Percentiles rank a stretch among this genome's conserved stretches.
Conservation (phyloP, 1,140 invertebrate species). For the Platorchestia sp. region DNA sequence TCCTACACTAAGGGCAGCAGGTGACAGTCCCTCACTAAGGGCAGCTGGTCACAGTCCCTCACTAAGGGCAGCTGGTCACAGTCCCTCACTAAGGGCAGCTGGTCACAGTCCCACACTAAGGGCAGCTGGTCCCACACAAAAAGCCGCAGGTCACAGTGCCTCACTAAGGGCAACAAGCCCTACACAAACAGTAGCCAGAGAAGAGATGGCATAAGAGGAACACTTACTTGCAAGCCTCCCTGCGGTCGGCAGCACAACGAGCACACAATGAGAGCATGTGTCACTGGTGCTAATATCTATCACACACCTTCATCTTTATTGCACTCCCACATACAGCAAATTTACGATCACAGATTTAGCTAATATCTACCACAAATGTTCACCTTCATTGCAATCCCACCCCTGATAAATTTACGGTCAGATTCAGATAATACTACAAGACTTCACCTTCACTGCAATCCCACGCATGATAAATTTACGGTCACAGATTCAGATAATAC, state of each 20-base stretch:
- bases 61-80: too few species aligned
- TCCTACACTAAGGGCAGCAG: neutral
- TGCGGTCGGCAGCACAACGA: neutral
- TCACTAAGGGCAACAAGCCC: neutral
- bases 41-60: too few species aligned
- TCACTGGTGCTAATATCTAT: neutral
- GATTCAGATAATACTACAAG: too few species aligned
- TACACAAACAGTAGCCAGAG: neutral
- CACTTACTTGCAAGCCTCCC: slow-evolving; percentile 58
- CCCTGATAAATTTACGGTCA: too few species aligned
- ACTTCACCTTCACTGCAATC: neutral
- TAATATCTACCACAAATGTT: too few species aligned
- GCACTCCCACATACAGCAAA: neutral
- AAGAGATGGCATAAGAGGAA: neutral
- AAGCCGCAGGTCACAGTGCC: neutral
- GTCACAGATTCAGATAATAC: too few species aligned
- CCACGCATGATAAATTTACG: neutral
- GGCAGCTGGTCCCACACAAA: neutral
- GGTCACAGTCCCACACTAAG: neutral
- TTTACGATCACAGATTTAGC: neutral
- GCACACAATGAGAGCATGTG: neutral
- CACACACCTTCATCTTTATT: neutral
- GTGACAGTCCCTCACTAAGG: neutral
- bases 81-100: neutral
- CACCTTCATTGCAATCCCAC: too few species aligned